Conservation (phyloP, 2,797 vertebrate genomes). For the Thripadectes ignobilis region DNA sequence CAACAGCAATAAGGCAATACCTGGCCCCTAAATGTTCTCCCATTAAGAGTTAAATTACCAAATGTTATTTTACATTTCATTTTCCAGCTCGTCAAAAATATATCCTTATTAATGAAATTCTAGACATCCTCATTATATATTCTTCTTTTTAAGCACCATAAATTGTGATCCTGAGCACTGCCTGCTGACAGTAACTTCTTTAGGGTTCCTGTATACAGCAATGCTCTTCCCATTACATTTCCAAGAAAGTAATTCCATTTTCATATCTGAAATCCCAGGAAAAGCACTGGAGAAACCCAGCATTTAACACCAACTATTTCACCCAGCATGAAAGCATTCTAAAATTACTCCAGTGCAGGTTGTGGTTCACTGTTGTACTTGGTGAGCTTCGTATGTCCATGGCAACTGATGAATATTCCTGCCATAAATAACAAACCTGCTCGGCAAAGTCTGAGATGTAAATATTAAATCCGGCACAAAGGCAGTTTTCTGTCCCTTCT, state of each 20-base stretch:
- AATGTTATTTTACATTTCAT: neutral
- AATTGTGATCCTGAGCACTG: neutral
- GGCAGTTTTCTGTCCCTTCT: slow-evolving; percentile 19
- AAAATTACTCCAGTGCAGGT: slow-evolving; percentile 10
- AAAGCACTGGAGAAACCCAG: neutral
- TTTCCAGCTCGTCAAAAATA: neutral
- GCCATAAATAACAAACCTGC: slow-evolving; percentile 63
- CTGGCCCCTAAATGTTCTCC: neutral
- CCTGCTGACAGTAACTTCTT: neutral
- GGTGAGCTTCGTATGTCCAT: slow-evolving; percentile 52
- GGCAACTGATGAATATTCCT: slow-evolving; percentile 60
- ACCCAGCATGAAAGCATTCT: slow-evolving; percentile 11
- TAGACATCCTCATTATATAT: neutral
- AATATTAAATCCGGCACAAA: slow-evolving; percentile 48
- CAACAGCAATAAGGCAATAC: neutral
- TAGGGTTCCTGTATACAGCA: neutral
- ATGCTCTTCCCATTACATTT: slow-evolving; percentile 45
- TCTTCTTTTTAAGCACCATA: neutral
- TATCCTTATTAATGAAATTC: neutral
- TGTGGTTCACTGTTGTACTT: slow-evolving; percentile 21
- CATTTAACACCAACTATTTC: slow-evolving; percentile 35
- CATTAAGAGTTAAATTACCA: neutral
- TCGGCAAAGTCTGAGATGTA: slow-evolving; percentile 26
- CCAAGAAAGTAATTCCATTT: slow-evolving; percentile 49
- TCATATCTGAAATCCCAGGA: slow-evolving; percentile 40